phyloP scores from a whole-genome alignment of 2,888 invertebrate species.

The Morpho achilles region DNA sequence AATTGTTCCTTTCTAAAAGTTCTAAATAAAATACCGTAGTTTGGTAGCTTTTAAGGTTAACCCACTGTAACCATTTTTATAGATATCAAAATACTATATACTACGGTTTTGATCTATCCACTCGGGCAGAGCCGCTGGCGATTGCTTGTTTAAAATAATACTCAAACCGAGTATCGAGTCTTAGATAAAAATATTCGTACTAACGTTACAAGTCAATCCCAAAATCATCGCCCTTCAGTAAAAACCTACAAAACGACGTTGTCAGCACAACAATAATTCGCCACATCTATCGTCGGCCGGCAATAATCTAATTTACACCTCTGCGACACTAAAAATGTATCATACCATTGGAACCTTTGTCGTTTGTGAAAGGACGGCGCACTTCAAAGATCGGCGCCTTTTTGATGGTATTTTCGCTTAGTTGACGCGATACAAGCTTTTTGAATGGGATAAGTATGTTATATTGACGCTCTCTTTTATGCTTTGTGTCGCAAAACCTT shows the following conservation, averaged over 20 bases:
- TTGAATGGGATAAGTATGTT: slow-evolving; percentile 11
- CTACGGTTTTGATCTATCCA: too few species aligned
- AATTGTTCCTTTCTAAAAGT: too few species aligned
- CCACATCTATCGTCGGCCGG: slow-evolving; percentile 56
- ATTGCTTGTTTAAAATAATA: too few species aligned
- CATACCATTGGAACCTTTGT: slow-evolving; percentile 12
- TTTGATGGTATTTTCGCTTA: slow-evolving; percentile 12
- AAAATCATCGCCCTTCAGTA: not conserved
- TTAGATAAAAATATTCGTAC: too few species aligned
- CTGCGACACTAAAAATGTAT: slow-evolving; percentile 13
- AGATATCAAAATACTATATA: too few species aligned
- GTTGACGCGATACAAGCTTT: slow-evolving; percentile 3
- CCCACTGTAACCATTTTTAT: too few species aligned
- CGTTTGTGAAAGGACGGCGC: slow-evolving; percentile 12
- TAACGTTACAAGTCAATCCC: not conserved
- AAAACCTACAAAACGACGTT: slow-evolving; percentile 32
- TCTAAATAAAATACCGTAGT: too few species aligned
- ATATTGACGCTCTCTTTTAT: slow-evolving; percentile 11
- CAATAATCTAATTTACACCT: slow-evolving; percentile 22
- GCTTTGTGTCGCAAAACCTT: slow-evolving; percentile 2
- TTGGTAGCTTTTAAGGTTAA: too few species aligned
- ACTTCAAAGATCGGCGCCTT: slow-evolving; percentile 16
- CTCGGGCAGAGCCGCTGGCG: too few species aligned
- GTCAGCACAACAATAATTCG: slow-evolving; percentile 69
- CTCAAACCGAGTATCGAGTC: too few species aligned